Conservation (phyloP, 2,113 vertebrate genomes). For the Pagrus major region DNA sequence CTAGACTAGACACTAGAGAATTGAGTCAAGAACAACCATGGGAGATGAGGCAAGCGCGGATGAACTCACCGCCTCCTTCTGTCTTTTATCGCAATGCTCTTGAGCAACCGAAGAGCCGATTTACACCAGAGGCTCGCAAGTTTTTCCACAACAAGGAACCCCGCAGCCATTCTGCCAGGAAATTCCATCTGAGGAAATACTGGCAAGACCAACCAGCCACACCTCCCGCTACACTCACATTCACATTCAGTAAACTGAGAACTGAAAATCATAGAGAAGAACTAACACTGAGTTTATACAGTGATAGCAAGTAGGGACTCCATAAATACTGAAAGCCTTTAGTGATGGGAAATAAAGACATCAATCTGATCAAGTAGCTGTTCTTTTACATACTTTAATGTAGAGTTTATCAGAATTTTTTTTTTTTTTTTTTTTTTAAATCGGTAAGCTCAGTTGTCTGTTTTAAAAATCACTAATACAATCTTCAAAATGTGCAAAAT, state of each 20-base stretch:
- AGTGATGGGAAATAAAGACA: neutral
- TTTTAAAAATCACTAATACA: neutral
- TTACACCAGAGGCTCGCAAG: constrained; percentile 50
- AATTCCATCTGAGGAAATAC: constrained; percentile 50
- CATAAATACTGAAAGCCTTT: neutral
- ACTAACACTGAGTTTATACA: neutral
- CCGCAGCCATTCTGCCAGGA: constrained; percentile 51
- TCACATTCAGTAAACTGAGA: constrained; percentile 1
- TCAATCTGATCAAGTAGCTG: neutral
- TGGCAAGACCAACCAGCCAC: constrained; percentile 23
- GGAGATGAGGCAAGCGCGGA: constrained; percentile 49
- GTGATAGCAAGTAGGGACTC: neutral
- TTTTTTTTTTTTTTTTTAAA: too few species aligned
- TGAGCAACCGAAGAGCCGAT: constrained; percentile 46
- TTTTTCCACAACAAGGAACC: constrained; percentile 50
- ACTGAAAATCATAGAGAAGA: constrained; percentile 11
- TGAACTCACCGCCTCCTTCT: constrained; percentile 50
- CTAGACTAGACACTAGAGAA: constrained; percentile 40
- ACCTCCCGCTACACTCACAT: neutral
- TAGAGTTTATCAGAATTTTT: neutral
- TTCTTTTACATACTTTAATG: neutral
- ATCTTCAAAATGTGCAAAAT: neutral
- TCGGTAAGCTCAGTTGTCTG: neutral
- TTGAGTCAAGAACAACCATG: constrained; percentile 24
- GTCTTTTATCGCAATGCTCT: constrained; percentile 46